Evolutionary conservation across 64 coral and sea anemone genomes (phyloP).

Genomic region (Pocillopora verrucosa): DNA sequence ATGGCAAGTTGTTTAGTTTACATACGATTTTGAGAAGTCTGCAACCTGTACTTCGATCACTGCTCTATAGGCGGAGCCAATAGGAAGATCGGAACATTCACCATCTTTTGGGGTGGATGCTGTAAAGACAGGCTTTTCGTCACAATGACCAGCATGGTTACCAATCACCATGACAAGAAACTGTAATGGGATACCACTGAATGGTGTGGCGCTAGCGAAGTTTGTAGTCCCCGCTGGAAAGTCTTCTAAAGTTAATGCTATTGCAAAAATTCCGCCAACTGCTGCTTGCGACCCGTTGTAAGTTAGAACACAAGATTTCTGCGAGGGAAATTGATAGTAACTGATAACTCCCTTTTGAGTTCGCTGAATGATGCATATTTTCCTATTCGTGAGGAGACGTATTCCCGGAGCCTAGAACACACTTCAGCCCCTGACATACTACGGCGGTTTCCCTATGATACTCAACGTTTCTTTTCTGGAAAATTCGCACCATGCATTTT

Average conservation of each 20-base stretch:
- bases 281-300: neutral
- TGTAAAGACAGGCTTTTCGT: neutral
- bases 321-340: neutral
- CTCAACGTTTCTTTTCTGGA: no score
- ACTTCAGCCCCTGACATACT: no score
- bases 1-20: no score
- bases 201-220: neutral
- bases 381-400: no score
- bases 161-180: slow-evolving; percentile 4
- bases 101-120: neutral
- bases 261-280: neutral
- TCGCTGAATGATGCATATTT: no score
- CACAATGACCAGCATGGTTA: neutral
- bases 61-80: slow-evolving; percentile 6
- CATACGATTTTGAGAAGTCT: slow-evolving; percentile 2
- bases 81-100: slow-evolving; percentile 12
- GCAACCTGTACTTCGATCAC: neutral
- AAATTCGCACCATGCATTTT: neutral
- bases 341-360: no score
- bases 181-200: neutral
- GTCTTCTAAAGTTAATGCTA: slow-evolving; percentile 8
- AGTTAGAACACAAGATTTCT: neutral
- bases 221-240: slow-evolving; percentile 11
- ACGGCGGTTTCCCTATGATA: no score
- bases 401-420: no score